phyloP scores from a whole-genome alignment of 2,797 vertebrate genomes.

The Threskiornis aethiopicus region DNA sequence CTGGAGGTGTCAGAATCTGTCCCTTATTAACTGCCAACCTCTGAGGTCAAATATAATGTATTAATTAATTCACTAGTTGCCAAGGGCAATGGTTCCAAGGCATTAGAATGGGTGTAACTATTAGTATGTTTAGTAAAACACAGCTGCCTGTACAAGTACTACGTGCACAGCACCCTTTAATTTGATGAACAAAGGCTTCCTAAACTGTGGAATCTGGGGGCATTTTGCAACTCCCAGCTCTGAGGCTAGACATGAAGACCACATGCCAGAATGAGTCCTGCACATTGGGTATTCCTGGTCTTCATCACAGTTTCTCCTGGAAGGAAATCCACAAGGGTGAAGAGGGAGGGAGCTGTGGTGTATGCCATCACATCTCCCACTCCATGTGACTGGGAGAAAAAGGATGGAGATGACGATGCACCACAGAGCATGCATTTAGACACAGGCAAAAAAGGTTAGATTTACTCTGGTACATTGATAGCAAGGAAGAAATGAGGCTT shows the following conservation, averaged over 20 bases:
- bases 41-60: not conserved
- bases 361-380: not conserved
- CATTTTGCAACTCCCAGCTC: not conserved
- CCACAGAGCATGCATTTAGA: not conserved
- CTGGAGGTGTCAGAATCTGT: not conserved
- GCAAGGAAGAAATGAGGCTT: not conserved
- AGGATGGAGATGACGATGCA: not conserved
- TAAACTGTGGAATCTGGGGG: not conserved
- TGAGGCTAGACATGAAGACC: not conserved
- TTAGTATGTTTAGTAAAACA: not conserved
- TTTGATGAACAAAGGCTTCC: not conserved
- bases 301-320: not conserved
- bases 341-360: not conserved
- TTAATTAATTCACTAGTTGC: not conserved
- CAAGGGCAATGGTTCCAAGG: not conserved
- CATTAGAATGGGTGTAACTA: not conserved
- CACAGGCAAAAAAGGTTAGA: fast-evolving
- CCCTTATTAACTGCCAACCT: not conserved
- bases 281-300: not conserved
- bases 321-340: not conserved
- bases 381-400: not conserved
- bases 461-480: not conserved
- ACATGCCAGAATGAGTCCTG: not conserved
- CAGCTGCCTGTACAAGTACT: not conserved
- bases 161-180: not conserved